Conservation (phyloP, 2,797 vertebrate species). For the Melanotaenia nigrans region DNA sequence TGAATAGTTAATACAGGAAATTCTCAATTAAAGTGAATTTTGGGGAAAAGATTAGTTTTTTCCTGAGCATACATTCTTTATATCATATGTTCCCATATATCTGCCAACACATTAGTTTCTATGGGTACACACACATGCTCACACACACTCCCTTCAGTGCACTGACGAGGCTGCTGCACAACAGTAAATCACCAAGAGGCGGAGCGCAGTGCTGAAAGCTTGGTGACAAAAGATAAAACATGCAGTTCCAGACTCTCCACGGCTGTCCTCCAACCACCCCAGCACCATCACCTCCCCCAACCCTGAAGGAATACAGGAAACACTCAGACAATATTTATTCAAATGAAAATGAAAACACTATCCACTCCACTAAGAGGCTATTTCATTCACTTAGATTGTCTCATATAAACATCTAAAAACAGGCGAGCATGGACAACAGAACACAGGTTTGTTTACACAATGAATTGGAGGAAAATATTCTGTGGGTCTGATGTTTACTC, state of each 20-base stretch:
- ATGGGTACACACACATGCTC: constrained; percentile 14
- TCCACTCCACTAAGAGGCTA: constrained; percentile 18
- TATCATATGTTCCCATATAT: constrained; percentile 32
- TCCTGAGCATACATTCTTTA: constrained; percentile 21
- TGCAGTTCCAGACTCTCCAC: constrained; percentile 44
- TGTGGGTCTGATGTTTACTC: no score
- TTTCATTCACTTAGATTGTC: no score
- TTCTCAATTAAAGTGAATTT: constrained; percentile 37
- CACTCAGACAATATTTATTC: constrained; percentile 47
- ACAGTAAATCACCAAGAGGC: constrained; percentile 78
- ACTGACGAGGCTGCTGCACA: constrained; percentile 48
- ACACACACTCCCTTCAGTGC: constrained; percentile 28
- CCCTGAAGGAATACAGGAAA: constrained; percentile 23
- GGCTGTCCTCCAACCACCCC: constrained; percentile 17
- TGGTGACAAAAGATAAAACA: constrained; percentile 80
- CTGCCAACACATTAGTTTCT: constrained; percentile 29
- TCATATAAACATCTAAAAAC: neutral
- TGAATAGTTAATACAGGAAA: neutral
- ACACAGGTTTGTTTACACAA: neutral
- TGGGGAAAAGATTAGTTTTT: constrained; percentile 14
- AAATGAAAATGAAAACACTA: constrained; percentile 46
- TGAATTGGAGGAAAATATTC: no score
- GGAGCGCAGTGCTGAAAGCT: constrained; percentile 61
- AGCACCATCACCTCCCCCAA: constrained; percentile 31
- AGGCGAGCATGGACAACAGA: neutral